Base-by-base conservation (phyloP, 2,797 vertebrate species). In the Loriculus beryllinus region DNA sequence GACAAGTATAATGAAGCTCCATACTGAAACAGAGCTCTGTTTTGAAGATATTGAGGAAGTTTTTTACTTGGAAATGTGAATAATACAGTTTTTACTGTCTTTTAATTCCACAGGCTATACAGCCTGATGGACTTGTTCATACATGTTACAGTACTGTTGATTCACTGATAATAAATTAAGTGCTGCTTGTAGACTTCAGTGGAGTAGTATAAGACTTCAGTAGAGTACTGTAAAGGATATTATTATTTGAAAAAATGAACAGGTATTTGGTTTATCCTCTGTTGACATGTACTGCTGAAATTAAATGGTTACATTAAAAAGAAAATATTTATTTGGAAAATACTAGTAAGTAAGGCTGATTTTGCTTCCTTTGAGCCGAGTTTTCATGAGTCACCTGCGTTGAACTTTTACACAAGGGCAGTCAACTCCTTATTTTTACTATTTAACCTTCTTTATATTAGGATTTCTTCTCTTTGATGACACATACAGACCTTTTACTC, bases 401-500 rank as follows among this genome's bases (percentile, higher is more conserved):
- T 69, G 68, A 71, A 72, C 26, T 63, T 91, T 56, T 67, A 72
- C 56, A 26, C 19, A 56, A 85, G 54, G 78, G 51, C 43, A 76
- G 17, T 35, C 52, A 56, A 84, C 62, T 80, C 39, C 57, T 83
- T 69, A 63, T 49, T 90, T 68, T 81, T 95, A 72, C 76, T 84
- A 48, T 79, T 96, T 96, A 94, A 91, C 96, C 97, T 97, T 98
- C 95, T 91, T 94, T 95, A 91, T 95, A 75, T 97, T 96, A 93
- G 95, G 95, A 85, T 96, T 72, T 78, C 63, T 92, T 96, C 95
- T 96, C 94, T 89, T 77, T 77, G 70, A 85, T 98, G 97, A 95
- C 96, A 95, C 97, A 98, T 97, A 86, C 81, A 97, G 97, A 97
- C 97, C 95, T 97, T 97, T 97, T 40, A 33, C 31, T 97, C 93